Percentiles rank a stretch among this genome's conserved stretches.
Conservation (phyloP, 1,140 invertebrate species). For the Drosophila yakuba region DNA sequence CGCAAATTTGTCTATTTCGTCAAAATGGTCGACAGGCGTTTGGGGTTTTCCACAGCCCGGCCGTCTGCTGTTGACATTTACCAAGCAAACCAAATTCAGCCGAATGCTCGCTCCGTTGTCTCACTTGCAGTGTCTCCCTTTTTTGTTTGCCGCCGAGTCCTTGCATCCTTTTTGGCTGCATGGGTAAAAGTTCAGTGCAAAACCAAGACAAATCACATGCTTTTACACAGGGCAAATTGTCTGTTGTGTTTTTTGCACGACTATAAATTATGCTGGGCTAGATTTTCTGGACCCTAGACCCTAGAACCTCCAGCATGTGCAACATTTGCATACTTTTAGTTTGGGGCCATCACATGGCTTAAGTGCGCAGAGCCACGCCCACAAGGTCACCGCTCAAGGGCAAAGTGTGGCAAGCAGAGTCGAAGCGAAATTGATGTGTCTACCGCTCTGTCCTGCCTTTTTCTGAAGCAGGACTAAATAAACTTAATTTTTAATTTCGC, state of each 20-base stretch:
- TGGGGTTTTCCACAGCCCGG: constrained; percentile 35
- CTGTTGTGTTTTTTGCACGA: constrained; percentile 58
- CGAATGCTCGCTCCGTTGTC: constrained; percentile 13
- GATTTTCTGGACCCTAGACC: too few species aligned
- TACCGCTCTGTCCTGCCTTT: constrained; percentile 4
- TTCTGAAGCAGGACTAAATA: constrained; percentile 45
- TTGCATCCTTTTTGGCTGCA: constrained; percentile 8
- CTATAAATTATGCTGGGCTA: constrained; percentile 72
- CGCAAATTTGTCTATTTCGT: constrained; percentile 83
- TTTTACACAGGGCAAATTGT: constrained; percentile 80
- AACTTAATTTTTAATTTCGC: constrained; percentile 73
- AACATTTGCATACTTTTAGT: constrained; percentile 75
- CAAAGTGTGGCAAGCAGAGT: constrained; percentile 19
- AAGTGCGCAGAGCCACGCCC: constrained; percentile 30
- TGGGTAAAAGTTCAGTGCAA: constrained; percentile 60
- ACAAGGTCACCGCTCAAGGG: constrained; percentile 75
- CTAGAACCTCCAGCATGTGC: constrained; percentile 27
- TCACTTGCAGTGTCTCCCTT: constrained; percentile 14
- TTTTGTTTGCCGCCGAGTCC: constrained; percentile 15
- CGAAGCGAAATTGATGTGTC: constrained; percentile 32
- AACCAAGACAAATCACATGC: constrained; percentile 81
- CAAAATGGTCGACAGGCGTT: constrained; percentile 79
- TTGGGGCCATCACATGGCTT: constrained; percentile 36
- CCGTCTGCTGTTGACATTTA: constrained; percentile 75
- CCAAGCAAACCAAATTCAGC: constrained; percentile 54